A percentile compares a stretch with the other conserved stretches of the same genome.
Evolutionary conservation across 2,888 invertebrate species (phyloP).

Genomic region (Lepidonotus clava): DNA sequence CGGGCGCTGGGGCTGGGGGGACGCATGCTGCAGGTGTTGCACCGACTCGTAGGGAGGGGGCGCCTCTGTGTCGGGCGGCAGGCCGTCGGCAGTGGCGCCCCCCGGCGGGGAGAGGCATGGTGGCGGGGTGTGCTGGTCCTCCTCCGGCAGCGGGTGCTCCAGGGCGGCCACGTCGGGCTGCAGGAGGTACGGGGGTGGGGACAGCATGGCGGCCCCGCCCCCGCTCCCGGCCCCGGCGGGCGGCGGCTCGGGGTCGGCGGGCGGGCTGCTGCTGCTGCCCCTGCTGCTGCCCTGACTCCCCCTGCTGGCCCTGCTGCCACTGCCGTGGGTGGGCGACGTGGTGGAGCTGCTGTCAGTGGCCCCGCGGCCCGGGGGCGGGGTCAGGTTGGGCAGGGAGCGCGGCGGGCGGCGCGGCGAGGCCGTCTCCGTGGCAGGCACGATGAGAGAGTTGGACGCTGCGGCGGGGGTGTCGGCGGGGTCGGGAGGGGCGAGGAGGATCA

Average conservation of each 20-base stretch:
- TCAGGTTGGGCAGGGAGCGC: slow-evolving; percentile 3
- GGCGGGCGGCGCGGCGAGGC: slow-evolving; percentile 10
- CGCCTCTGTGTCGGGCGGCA: slow-evolving; percentile 32
- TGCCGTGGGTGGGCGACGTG: slow-evolving; percentile 6
- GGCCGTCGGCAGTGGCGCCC: slow-evolving; percentile 46
- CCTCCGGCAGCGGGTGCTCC: not conserved
- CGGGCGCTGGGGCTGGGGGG: not conserved
- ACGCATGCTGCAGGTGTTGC: slow-evolving; percentile 28
- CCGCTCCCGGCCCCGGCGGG: not conserved
- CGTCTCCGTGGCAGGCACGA: not conserved
- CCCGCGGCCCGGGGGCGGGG: not conserved
- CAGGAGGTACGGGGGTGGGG: slow-evolving; percentile 42
- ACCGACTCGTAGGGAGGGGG: slow-evolving; percentile 45
- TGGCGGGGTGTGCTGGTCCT: slow-evolving; percentile 11
- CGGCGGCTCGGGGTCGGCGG: not conserved
- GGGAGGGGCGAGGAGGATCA: slow-evolving; percentile 19
- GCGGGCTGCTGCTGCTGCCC: slow-evolving; percentile 20
- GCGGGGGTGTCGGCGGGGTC: slow-evolving; percentile 6
- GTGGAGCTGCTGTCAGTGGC: not conserved
- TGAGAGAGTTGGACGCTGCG: not conserved
- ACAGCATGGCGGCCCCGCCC: not conserved
- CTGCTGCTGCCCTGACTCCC: slow-evolving; percentile 44
- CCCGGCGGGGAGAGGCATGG: slow-evolving; percentile 45
- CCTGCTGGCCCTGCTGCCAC: slow-evolving; percentile 23
- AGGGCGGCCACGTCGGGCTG: slow-evolving; percentile 38